These are phyloP conservation scores for Sebastes steindachneri DNA, from an alignment of 2,797 vertebrate genomes.

Conservation along the genomic window DNA sequence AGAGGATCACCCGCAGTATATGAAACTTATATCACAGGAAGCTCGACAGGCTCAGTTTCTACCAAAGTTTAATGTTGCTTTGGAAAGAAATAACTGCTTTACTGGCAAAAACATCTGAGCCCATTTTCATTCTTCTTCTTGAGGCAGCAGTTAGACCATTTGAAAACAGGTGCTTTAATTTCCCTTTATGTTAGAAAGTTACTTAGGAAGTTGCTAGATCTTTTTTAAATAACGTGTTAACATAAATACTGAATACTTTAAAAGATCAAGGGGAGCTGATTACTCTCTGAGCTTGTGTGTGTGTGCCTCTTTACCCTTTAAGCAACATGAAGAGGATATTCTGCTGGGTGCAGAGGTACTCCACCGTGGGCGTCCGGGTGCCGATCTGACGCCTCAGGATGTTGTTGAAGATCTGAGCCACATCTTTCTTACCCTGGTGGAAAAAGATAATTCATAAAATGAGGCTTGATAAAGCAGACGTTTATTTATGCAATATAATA, in stretches of 20 bases:
- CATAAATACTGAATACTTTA: no score
- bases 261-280: neutral
- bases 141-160: neutral
- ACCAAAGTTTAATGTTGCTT: neutral
- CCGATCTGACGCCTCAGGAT: slow-evolving; percentile 97
- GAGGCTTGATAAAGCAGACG: slow-evolving; percentile 15
- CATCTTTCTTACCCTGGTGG: slow-evolving; percentile 95
- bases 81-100: neutral
- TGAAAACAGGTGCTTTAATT: neutral
- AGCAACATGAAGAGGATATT: slow-evolving; percentile 98
- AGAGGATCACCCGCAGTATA: neutral
- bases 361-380: slow-evolving; percentile 96
- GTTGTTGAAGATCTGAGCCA: slow-evolving; percentile 99
- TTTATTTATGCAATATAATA: neutral
- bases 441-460: neutral
- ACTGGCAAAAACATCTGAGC: neutral
- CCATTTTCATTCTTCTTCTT: neutral
- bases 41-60: neutral
- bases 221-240: neutral
- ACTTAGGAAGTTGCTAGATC: neutral
- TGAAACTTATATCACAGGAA: neutral
- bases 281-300: neutral
- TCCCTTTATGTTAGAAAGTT: neutral
- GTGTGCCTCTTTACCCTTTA: slow-evolving; percentile 88
- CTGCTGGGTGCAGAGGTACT: slow-evolving; percentile 98